These are phyloP conservation scores for Trididemnum clinides DNA, from an alignment of 23 tunicate genomes.

Conservation along the genomic window DNA sequence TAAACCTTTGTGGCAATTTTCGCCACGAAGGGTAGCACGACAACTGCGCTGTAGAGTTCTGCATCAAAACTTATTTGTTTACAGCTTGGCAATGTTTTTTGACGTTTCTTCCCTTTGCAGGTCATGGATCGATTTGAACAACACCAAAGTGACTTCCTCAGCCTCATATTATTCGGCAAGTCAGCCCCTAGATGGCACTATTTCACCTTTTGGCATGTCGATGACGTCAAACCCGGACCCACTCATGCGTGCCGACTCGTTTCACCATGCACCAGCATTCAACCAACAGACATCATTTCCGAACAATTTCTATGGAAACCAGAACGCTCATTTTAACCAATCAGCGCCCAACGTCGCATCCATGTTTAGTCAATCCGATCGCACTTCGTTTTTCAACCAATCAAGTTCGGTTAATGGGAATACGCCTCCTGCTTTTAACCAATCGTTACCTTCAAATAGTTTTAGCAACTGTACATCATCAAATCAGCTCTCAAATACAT, in stretches of 20 bases:
- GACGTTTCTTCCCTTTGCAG: background rate
- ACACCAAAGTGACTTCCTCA: background rate
- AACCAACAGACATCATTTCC: no score
- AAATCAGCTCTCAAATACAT: background rate
- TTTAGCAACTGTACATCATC: background rate
- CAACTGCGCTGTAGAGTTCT: no score
- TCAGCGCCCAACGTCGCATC: no score
- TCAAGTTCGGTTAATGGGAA: no score
- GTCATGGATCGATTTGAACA: background rate
- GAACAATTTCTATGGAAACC: no score
- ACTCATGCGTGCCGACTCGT: background rate
- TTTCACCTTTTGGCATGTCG: background rate
- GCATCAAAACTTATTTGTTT: no score
- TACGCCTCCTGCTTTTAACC: background rate
- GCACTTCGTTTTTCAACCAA: no score
- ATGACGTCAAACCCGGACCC: background rate
- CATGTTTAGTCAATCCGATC: no score
- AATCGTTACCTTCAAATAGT: background rate
- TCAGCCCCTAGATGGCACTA: background rate
- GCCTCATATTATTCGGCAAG: background rate
- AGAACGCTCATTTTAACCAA: no score
- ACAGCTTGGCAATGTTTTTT: no score
- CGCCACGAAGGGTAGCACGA: no score
- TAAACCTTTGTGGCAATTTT: no score
- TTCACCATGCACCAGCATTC: background rate